A percentile compares a stretch with the other conserved stretches of the same genome.
These are phyloP conservation scores for Diplodus sargus DNA, from an alignment of 2,797 vertebrate genomes.

Conservation along the genomic window DNA sequence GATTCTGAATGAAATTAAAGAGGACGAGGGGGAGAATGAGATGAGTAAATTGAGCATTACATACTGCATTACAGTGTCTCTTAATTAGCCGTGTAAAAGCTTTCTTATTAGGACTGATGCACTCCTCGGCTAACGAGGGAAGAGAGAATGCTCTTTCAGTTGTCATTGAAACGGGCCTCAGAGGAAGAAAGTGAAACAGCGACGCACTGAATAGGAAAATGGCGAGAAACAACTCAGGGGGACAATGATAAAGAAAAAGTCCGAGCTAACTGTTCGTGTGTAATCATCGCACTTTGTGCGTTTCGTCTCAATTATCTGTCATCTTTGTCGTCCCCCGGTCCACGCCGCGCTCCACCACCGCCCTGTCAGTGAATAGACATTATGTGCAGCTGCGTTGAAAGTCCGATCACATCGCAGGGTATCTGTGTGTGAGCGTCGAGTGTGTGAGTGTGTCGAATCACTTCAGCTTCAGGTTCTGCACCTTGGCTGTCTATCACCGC, in stretches of 20 bases:
- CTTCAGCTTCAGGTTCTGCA: slow-evolving; percentile 71
- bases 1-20: slow-evolving; percentile 81
- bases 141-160: slow-evolving; percentile 68
- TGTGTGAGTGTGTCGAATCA: slow-evolving; percentile 46
- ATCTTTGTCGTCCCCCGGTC: slow-evolving; percentile 58
- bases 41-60: slow-evolving; percentile 82
- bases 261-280: slow-evolving; percentile 45
- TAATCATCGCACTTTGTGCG: slow-evolving; percentile 58
- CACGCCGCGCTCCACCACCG: slow-evolving; percentile 50
- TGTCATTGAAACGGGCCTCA: slow-evolving; percentile 70
- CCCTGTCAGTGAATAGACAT: slow-evolving; percentile 81
- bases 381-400: slow-evolving; percentile 81
- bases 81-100: slow-evolving; percentile 87
- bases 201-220: slow-evolving; percentile 44
- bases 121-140: slow-evolving; percentile 67
- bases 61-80: slow-evolving; percentile 82
- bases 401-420: slow-evolving; percentile 83
- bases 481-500: slow-evolving; percentile 58
- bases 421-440: slow-evolving; percentile 67
- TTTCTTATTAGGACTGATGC: slow-evolving; percentile 84
- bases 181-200: slow-evolving; percentile 57
- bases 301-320: slow-evolving; percentile 67
- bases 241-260: slow-evolving; percentile 55
- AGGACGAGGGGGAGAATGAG: slow-evolving; percentile 69
- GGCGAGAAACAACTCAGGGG: slow-evolving; percentile 49